These are phyloP conservation scores for Hyposoter didymator DNA, from an alignment of 2,888 invertebrate species.

Conservation along the genomic window DNA sequence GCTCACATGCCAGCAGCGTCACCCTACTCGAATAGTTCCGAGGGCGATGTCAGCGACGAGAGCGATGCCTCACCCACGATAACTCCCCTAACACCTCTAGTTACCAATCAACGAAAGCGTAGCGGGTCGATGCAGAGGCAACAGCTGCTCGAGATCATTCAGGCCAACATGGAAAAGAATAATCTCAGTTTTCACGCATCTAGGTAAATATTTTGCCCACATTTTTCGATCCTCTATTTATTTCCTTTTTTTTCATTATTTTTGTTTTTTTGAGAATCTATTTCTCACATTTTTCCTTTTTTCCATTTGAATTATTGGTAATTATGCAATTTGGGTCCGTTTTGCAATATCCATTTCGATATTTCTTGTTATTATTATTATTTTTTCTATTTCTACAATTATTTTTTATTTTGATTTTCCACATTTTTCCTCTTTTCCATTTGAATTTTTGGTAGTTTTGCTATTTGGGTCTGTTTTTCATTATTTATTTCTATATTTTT, in stretches of 20 bases:
- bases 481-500: too few species aligned
- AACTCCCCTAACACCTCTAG: slow-evolving; percentile 82
- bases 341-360: too few species aligned
- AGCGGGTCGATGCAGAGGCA: slow-evolving; percentile 92
- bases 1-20: slow-evolving; percentile 81
- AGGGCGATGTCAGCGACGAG: slow-evolving; percentile 82
- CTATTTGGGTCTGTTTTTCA: too few species aligned
- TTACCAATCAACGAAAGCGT: slow-evolving; percentile 86
- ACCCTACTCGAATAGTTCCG: slow-evolving; percentile 82
- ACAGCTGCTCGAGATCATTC: slow-evolving; percentile 93
- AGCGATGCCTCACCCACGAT: slow-evolving; percentile 79
- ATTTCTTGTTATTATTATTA: too few species aligned
- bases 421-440: too few species aligned
- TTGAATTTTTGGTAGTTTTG: too few species aligned
- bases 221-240: not conserved
- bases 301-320: too few species aligned
- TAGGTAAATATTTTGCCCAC: slow-evolving; percentile 85
- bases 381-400: not conserved
- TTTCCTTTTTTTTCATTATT: too few species aligned
- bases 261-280: too few species aligned
- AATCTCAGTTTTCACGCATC: slow-evolving; percentile 93
- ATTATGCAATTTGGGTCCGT: too few species aligned
- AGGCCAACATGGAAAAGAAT: slow-evolving; percentile 96
- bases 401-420: not conserved
- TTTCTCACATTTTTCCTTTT: too few species aligned